Percentiles rank a stretch among this genome's conserved stretches.
These are phyloP conservation scores for Venustaconcha ellipsiformis DNA, from an alignment of 1,140 invertebrate genomes.

Conservation along the genomic window DNA sequence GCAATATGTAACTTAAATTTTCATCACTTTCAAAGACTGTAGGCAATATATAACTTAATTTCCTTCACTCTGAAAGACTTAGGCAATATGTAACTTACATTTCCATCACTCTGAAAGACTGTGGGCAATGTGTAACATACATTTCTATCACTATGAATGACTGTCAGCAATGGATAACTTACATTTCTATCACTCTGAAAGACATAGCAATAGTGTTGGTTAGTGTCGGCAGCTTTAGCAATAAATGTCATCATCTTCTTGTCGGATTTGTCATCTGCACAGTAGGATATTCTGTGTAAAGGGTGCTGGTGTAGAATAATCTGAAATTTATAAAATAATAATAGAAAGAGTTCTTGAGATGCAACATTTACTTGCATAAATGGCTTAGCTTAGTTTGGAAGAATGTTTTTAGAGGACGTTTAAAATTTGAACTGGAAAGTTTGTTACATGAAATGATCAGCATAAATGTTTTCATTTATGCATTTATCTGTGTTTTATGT, in stretches of 20 bases:
- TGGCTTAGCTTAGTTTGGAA: no score
- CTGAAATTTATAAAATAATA: slow-evolving; percentile 62
- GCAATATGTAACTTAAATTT: slow-evolving; percentile 74
- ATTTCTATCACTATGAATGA: slow-evolving; percentile 95
- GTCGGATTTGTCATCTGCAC: slow-evolving; percentile 97
- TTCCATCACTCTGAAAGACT: slow-evolving; percentile 84
- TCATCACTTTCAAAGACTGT: no score
- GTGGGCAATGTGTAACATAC: slow-evolving; percentile 64
- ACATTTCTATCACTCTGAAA: slow-evolving; percentile 95
- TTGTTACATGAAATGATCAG: no score
- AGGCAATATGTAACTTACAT: no score
- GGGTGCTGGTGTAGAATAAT: slow-evolving; percentile 93
- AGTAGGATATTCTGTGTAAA: slow-evolving; percentile 97
- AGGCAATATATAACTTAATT: no score
- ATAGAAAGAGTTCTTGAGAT: no score
- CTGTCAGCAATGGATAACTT: slow-evolving; percentile 66
- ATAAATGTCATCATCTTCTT: slow-evolving; percentile 98
- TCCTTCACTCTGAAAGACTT: no score
- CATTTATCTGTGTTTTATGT: no score
- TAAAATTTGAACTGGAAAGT: no score
- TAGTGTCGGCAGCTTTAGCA: slow-evolving; percentile 86
- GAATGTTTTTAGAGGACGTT: no score
- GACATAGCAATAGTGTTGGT: slow-evolving; percentile 94
- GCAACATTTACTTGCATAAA: no score
- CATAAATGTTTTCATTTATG: no score